Base-by-base conservation (phyloP, 2,888 invertebrate genomes). In the Harpalus rufipes region DNA sequence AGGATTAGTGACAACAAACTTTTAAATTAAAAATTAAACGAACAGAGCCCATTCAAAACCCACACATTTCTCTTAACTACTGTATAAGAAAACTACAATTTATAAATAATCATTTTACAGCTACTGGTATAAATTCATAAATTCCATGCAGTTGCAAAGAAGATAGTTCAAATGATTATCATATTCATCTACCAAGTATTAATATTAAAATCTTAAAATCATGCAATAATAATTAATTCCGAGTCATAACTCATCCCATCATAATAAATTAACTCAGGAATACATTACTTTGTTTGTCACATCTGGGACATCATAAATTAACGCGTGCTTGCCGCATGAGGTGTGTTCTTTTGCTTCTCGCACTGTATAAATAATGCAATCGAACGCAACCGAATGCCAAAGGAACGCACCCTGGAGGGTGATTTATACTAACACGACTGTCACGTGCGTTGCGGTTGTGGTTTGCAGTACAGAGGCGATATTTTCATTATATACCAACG, bases 241-340 rank as follows among this genome's bases (percentile, higher is more conserved):
- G 3, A 58, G n/a, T 21, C 56, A 78, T 78, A 78, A 58, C 56
- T 78, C 58, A 56, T 78, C 25, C 56, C 56, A 41, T 78, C 78
- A 78, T 58, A 58, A 78, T 78, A 78, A 78, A 78, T 78, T 78
- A 78, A 25, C 58, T 6, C 58, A 32, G 10, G 58, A 58, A 78
- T 78, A 78, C 32, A 78, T 78, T 78, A 78, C 7, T 78, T 78
- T 58, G 58, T 58, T 78, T 78, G 78, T 78, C 78, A 78, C 58
- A 78, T 18, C 78, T 78, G 78, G 78, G 78, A 78, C 78, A 32
- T 25, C 78, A 78, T 78, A 78, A 78, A 78, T 78, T 74, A 74
- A 51, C 44, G 44, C 12, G 68, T 39, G 14, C 32, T 32, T 39
- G 39, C 68, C n/a, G n/a, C 14, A n/a, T 7, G 39, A 68, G 72